These are phyloP conservation scores for Hirundo rustica DNA, from an alignment of 2,797 vertebrate genomes.

Conservation along the genomic window DNA sequence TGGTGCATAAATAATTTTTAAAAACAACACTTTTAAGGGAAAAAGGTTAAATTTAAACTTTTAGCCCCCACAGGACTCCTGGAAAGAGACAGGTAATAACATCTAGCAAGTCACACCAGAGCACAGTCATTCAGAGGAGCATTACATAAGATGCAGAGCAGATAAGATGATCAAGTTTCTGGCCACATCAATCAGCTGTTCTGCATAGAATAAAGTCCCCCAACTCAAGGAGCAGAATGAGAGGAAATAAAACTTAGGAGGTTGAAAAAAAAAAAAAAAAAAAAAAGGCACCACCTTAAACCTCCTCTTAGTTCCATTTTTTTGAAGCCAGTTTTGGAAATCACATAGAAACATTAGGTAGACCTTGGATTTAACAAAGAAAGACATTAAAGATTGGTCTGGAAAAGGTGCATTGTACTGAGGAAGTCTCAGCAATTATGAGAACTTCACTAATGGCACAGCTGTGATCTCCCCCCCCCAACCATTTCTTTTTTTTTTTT, in stretches of 20 bases:
- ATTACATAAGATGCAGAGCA: not conserved
- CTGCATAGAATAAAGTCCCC: fast-evolving
- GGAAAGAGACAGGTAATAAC: not conserved
- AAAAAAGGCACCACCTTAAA: not conserved
- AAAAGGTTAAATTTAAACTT: not conserved
- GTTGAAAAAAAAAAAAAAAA: not conserved
- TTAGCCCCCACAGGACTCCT: not conserved
- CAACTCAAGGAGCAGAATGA: not conserved
- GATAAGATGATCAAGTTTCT: not conserved
- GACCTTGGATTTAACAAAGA: not conserved
- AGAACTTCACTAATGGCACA: not conserved
- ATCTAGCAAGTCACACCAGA: not conserved
- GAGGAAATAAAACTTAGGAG: not conserved
- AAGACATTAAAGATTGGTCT: not conserved
- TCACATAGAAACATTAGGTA: not conserved
- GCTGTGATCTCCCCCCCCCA: not conserved
- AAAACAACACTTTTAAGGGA: not conserved
- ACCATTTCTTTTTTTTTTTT: not conserved
- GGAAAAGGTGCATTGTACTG: not conserved
- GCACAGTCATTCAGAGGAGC: not conserved
- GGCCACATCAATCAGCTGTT: not conserved
- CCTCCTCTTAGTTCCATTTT: not conserved
- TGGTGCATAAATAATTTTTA: not conserved
- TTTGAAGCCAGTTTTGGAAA: not conserved
- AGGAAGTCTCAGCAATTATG: not conserved